Conservation (phyloP, 2,888 invertebrate species). For the Lordiphosa andalusiaca region DNA sequence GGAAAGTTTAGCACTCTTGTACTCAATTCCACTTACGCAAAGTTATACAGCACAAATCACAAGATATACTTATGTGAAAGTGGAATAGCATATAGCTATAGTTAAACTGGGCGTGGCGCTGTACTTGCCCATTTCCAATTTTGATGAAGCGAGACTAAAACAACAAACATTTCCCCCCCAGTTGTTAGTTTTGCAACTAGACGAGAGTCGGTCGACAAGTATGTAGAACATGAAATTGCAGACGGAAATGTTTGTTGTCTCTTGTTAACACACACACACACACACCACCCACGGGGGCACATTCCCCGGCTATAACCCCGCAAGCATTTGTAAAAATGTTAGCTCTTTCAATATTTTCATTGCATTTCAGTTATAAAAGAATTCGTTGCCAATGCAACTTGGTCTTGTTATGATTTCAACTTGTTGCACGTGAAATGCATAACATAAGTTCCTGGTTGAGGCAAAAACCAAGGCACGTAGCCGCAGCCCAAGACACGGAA, state of each 20-base stretch:
- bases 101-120: too few species aligned
- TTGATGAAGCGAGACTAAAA: too few species aligned
- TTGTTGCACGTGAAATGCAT: conserved; percentile 76
- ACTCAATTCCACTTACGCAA: too few species aligned
- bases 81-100: too few species aligned
- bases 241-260: conserved; percentile 46
- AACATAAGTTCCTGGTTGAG: conserved; percentile 44
- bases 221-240: conserved; percentile 23
- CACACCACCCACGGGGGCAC: too few species aligned
- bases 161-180: too few species aligned
- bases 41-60: too few species aligned
- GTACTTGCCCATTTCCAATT: too few species aligned
- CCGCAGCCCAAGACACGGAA: conserved; percentile 40
- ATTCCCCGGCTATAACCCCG: conserved; percentile 18
- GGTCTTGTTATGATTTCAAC: conserved; percentile 74
- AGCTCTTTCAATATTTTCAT: conserved; percentile 67
- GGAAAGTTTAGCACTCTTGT: too few species aligned
- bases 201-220: conserved; percentile 8
- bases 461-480: conserved; percentile 40
- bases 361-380: conserved; percentile 64
- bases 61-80: too few species aligned
- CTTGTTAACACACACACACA: conserved; percentile 15
- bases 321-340: conserved; percentile 35
- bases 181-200: conserved; percentile 3
- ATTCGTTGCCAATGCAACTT: conserved; percentile 29